A percentile compares a stretch with the other conserved stretches of the same genome.
Evolutionary conservation across 35 echinoderm and acorn worm genomes (phyloP).

Genomic region (Antedon bifida): DNA sequence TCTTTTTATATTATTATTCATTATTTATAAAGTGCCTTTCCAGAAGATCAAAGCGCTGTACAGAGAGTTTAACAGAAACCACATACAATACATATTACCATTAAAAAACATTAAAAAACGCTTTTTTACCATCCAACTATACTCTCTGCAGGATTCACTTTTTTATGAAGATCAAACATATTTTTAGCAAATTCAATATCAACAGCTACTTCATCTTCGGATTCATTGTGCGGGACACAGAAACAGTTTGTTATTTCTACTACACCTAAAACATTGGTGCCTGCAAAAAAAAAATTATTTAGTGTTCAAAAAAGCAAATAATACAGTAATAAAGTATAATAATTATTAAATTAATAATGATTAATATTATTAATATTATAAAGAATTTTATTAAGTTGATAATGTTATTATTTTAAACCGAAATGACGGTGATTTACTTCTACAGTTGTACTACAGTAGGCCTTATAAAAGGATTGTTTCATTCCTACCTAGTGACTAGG

Average conservation of each 20-base stretch:
- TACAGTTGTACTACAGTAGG: too few relatives aligned
- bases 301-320: too few relatives aligned
- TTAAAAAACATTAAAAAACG: too few relatives aligned
- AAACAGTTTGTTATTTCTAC: constrained; percentile 99
- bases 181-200: constrained; percentile 99
- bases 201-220: constrained; percentile 98
- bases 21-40: too few relatives aligned
- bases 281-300: constrained; percentile 23
- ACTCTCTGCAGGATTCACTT: constrained; percentile 61
- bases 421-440: too few relatives aligned
- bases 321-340: not conserved
- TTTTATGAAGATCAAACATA: constrained; percentile 97
- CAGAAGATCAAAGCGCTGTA: too few relatives aligned
- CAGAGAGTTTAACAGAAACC: too few relatives aligned
- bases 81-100: too few relatives aligned
- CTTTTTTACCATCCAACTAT: constrained; percentile 89
- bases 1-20: too few relatives aligned
- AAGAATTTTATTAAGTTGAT: not conserved
- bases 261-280: constrained; percentile 73
- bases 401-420: not conserved
- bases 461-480: too few relatives aligned
- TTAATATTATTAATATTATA: too few relatives aligned
- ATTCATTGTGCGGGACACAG: constrained; percentile 99
- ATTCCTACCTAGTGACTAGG: too few relatives aligned
- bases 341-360: not conserved